phyloP scores from a whole-genome alignment of 2,113 vertebrate species.

The Dolichotis patagonum region DNA sequence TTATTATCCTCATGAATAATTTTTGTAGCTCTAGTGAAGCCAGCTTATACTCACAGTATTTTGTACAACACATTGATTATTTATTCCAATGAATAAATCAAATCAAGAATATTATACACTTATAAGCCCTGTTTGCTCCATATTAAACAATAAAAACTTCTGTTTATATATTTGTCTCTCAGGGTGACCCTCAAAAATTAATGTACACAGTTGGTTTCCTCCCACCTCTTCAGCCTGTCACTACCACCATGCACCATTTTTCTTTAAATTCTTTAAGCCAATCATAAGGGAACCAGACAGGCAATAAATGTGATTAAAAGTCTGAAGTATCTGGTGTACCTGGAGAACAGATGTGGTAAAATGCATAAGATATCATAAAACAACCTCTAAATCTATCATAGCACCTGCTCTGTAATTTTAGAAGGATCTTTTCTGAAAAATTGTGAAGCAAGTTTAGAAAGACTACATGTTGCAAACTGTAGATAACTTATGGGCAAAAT shows the following conservation, averaged over 20 bases:
- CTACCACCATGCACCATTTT: neutral
- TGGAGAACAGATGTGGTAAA: conserved; percentile 42
- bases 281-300: neutral
- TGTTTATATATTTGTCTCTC: neutral
- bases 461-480: neutral
- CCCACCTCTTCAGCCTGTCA: neutral
- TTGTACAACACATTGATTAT: neutral
- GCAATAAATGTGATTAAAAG: conserved; percentile 6
- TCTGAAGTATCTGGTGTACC: neutral
- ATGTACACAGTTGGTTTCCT: neutral
- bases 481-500: neutral
- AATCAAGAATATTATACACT: neutral
- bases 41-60: neutral
- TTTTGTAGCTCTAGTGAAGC: neutral
- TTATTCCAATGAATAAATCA: neutral
- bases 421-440: neutral
- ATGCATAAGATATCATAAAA: conserved; percentile 11
- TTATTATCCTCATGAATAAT: neutral
- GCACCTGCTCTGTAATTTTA: conserved; percentile 19
- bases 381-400: conserved; percentile 34
- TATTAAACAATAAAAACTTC: neutral
- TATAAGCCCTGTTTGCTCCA: neutral
- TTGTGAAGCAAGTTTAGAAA: conserved; percentile 15
- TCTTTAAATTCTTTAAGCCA: neutral
- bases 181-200: neutral